A percentile compares a stretch with the other conserved stretches of the same genome.
Conservation (phyloP, 2,113 vertebrate genomes). For the Brienomyrus brachyistius region DNA sequence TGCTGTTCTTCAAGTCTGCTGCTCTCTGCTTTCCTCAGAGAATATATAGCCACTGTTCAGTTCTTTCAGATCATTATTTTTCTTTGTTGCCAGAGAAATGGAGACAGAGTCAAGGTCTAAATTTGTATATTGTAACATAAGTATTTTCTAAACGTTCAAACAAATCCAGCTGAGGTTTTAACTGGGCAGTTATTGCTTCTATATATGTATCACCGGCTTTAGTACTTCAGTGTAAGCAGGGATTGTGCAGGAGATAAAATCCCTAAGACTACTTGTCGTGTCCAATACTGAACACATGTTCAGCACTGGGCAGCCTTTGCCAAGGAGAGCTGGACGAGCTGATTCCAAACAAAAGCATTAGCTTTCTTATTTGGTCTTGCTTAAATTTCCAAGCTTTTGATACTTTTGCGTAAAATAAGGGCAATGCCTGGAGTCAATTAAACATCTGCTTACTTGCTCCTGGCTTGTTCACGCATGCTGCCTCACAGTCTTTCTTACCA, state of each 20-base stretch:
- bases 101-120: not conserved
- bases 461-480: not conserved
- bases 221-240: not conserved
- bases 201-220: not conserved
- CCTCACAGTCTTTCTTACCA: not conserved
- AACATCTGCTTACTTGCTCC: not conserved
- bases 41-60: not conserved
- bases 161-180: not conserved
- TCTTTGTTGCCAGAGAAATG: not conserved
- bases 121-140: not conserved
- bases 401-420: not conserved
- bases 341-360: not conserved
- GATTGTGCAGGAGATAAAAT: not conserved
- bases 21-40: not conserved
- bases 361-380: not conserved
- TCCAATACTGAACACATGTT: not conserved
- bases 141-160: not conserved
- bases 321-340: not conserved
- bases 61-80: not conserved
- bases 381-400: not conserved
- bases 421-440: not conserved
- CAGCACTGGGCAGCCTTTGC: not conserved
- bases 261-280: not conserved
- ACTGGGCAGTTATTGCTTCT: not conserved
- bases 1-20: not conserved